Base-by-base conservation (phyloP, 2,113 vertebrate genomes). In the Rhea americana region DNA sequence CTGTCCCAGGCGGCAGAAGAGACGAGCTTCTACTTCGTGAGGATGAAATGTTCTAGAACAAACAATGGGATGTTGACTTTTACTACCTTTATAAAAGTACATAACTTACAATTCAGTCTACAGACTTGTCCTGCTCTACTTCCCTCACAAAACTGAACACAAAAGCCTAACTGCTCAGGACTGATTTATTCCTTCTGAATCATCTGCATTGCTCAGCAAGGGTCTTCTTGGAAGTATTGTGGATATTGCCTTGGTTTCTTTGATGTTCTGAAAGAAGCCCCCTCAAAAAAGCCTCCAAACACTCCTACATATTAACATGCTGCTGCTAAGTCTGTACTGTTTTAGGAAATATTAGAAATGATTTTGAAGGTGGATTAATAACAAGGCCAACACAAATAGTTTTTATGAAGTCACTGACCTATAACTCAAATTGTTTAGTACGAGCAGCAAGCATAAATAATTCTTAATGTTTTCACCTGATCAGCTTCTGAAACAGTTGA, bases 21-120 rank as follows among this genome's bases (percentile, higher is more conserved):
- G 99, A 99, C 96, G 98, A 98, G 93, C 98, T 98, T 97, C 98
- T 98, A 93, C 98, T 98, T 95, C 98, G 98, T 28, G 98, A 98
- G 55, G 98, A 98, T 73, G 98, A 97, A 91, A 98, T 95, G 76
- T 89, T 98, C 99, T 99, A 97, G 93, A 98, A 98, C 22, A 98
- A 96, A 94, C 78, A 97, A 94, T 28, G 92, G 66, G 35, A 79
- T 56, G 35, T 47, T 80, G 62, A 20, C 26, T 77, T 67, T 51
- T 79, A 35, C n/a, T 84, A 85, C 35, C 11, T 70, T 77, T 30
- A 61, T 21, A 30, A 7, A 62, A 82, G 50, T 32, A 35, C 79
- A 43, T 62, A 37, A 62, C n/a, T 56, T 17, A 67, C 39, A 76
- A 3, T 37, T 63, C 61, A 85, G 41, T 7, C 41, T 73, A 59